phyloP scores from a whole-genome alignment of 2,797 vertebrate species.

The Sebastes itinus region DNA sequence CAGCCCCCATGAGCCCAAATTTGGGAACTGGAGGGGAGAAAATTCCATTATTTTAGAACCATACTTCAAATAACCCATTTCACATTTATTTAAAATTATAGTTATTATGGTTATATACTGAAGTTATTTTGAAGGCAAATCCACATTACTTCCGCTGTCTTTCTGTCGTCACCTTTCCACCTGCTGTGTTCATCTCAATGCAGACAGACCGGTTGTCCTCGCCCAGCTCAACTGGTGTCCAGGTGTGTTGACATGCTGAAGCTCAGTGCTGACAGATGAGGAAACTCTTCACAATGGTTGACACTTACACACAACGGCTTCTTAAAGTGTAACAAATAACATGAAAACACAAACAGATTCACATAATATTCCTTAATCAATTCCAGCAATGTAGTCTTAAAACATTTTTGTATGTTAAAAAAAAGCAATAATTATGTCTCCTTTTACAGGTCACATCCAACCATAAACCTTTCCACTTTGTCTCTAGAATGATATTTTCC shows the following conservation, averaged over 20 bases:
- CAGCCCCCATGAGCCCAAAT: background rate
- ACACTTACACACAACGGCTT: background rate
- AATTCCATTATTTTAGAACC: background rate
- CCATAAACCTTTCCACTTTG: background rate
- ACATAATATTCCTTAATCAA: background rate
- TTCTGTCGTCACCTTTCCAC: background rate
- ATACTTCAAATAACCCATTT: no score
- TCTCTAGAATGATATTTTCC: background rate
- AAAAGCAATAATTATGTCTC: background rate
- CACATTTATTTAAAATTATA: background rate
- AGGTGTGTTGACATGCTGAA: background rate
- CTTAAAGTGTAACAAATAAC: background rate
- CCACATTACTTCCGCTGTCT: background rate
- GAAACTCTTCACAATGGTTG: background rate
- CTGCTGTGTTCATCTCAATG: slow-evolving; percentile 20
- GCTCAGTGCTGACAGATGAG: background rate
- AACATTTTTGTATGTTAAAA: background rate
- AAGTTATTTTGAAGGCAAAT: slow-evolving; percentile 31
- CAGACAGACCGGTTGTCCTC: slow-evolving; percentile 54
- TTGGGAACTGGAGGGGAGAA: no score
- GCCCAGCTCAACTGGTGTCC: slow-evolving; percentile 13
- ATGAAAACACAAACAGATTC: background rate
- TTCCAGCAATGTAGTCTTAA: background rate
- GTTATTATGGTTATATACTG: no score
- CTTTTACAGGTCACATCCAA: background rate